These are phyloP conservation scores for Microctonus hyperodae DNA, from an alignment of 2,888 invertebrate genomes.

Conservation along the genomic window DNA sequence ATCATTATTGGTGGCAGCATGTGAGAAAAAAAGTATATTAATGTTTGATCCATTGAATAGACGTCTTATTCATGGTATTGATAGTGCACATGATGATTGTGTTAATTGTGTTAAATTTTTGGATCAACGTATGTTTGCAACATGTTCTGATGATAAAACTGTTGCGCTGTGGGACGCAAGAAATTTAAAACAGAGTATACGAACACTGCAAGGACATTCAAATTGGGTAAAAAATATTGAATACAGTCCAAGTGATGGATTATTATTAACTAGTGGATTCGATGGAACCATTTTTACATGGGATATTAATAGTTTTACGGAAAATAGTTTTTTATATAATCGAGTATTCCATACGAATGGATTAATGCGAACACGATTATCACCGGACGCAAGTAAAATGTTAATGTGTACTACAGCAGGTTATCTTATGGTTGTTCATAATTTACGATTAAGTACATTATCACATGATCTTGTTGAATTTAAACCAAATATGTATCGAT, in stretches of 20 bases:
- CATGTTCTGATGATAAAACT: conserved; percentile 93
- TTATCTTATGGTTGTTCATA: conserved; percentile 87
- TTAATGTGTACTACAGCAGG: conserved; percentile 91
- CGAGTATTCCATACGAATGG: conserved; percentile 87
- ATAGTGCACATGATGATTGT: conserved; percentile 86
- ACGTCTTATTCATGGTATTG: conserved; percentile 75
- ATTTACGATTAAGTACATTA: conserved; percentile 82
- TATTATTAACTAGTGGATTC: conserved; percentile 89
- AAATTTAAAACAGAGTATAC: conserved; percentile 78
- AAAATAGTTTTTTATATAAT: conserved; percentile 78
- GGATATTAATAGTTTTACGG: conserved; percentile 85
- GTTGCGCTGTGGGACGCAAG: conserved; percentile 94
- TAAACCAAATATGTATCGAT: conserved; percentile 87
- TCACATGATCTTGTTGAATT: conserved; percentile 84
- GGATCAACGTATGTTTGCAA: conserved; percentile 86
- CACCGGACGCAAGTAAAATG: conserved; percentile 86
- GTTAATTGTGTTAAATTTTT: conserved; percentile 95
- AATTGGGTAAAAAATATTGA: conserved; percentile 98
- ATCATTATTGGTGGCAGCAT: conserved; percentile 85
- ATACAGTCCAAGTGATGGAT: conserved; percentile 82
- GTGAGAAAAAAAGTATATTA: conserved; percentile 86
- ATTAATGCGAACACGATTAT: conserved; percentile 85
- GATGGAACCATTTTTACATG: conserved; percentile 94
- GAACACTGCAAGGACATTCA: conserved; percentile 84
- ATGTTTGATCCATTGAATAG: conserved; percentile 88